These are phyloP conservation scores for Globodera ellingtonae DNA, from an alignment of 1,140 invertebrate genomes.

Conservation along the genomic window DNA sequence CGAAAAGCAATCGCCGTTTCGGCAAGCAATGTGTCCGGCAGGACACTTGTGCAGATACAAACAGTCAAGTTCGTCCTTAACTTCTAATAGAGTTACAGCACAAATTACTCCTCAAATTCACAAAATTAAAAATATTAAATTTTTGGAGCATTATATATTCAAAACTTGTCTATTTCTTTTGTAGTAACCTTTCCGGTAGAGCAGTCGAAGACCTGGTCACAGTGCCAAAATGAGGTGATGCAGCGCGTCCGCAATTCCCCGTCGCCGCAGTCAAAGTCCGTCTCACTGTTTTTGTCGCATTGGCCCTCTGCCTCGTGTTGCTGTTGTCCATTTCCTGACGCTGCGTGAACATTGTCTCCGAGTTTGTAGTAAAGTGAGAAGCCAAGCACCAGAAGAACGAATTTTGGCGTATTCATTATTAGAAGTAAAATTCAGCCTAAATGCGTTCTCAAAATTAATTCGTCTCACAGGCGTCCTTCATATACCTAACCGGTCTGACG, in stretches of 20 bases:
- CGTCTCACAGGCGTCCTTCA: too few relatives aligned
- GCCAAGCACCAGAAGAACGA: not conserved
- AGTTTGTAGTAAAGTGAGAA: not conserved
- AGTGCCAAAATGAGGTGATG: slow-evolving; percentile 8
- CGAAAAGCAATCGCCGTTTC: slow-evolving; percentile 17
- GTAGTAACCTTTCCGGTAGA: slow-evolving; percentile 14
- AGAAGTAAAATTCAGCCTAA: too few relatives aligned
- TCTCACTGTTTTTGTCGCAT: not conserved
- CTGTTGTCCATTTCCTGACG: not conserved
- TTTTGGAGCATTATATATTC: too few relatives aligned
- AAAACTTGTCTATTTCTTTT: too few relatives aligned
- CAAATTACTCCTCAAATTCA: too few relatives aligned
- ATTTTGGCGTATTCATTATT: too few relatives aligned
- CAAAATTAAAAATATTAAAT: too few relatives aligned
- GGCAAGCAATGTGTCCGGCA: not conserved
- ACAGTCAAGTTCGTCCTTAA: slow-evolving; percentile 8
- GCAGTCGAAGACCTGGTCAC: slow-evolving; percentile 22
- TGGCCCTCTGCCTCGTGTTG: not conserved
- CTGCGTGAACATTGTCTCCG: not conserved
- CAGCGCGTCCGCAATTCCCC: slow-evolving; percentile 16
- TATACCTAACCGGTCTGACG: too few relatives aligned
- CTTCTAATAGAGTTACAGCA: not conserved
- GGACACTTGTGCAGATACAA: slow-evolving; percentile 14
- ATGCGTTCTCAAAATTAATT: too few relatives aligned
- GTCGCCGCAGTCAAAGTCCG: slow-evolving; percentile 19